A percentile compares a stretch with the other conserved stretches of the same genome.
Conservation (phyloP, 2,888 invertebrate genomes). For the Amphimallon solstitiale region DNA sequence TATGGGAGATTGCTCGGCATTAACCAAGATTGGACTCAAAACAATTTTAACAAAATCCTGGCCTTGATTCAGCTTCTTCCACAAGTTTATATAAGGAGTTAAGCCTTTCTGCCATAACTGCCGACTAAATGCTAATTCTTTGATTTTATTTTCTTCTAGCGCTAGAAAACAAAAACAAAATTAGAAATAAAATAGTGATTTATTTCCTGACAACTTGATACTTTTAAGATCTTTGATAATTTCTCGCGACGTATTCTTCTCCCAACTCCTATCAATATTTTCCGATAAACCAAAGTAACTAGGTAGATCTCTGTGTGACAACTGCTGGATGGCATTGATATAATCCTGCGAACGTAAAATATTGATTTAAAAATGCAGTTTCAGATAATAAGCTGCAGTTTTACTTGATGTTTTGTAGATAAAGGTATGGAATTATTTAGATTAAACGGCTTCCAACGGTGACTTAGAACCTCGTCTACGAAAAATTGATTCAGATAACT, state of each 20-base stretch:
- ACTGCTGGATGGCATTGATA: slow-evolving; percentile 70
- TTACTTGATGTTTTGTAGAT: slow-evolving; percentile 66
- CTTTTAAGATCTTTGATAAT: slow-evolving; percentile 74
- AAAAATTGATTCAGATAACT: slow-evolving; percentile 75
- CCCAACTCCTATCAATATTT: slow-evolving; percentile 88
- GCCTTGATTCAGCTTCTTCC: slow-evolving; percentile 82
- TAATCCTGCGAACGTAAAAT: slow-evolving; percentile 71
- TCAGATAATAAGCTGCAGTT: slow-evolving; percentile 6
- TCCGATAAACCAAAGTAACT: slow-evolving; percentile 84
- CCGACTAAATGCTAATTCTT: slow-evolving; percentile 48
- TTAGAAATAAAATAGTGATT: slow-evolving; percentile 40
- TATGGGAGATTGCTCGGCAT: slow-evolving; percentile 63
- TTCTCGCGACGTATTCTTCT: slow-evolving; percentile 71
- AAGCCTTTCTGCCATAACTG: slow-evolving; percentile 70
- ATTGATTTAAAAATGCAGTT: no score
- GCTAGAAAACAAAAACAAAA: slow-evolving; percentile 44
- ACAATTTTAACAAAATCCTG: slow-evolving; percentile 57
- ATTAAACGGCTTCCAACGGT: slow-evolving; percentile 70
- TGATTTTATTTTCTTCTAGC: slow-evolving; percentile 43
- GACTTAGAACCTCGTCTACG: slow-evolving; percentile 68
- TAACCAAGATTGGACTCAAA: slow-evolving; percentile 40
- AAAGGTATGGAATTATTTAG: slow-evolving; percentile 64
- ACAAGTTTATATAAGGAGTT: slow-evolving; percentile 78
- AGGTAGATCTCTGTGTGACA: slow-evolving; percentile 80
- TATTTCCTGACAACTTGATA: slow-evolving; percentile 50